Conservation (phyloP, 2,797 vertebrate genomes). For the Crypturellus tataupa region DNA sequence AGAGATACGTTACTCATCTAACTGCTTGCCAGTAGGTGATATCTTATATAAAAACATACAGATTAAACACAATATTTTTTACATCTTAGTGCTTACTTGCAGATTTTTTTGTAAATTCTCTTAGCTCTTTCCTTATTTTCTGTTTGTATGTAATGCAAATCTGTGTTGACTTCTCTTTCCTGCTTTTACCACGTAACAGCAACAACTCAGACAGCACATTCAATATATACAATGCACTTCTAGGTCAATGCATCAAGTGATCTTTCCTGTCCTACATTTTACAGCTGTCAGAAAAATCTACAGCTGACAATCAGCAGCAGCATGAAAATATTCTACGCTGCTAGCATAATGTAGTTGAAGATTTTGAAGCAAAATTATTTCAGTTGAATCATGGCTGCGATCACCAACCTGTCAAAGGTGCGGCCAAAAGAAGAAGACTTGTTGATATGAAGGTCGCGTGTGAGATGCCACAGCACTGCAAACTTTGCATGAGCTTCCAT, state of each 20-base stretch:
- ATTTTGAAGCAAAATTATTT: constrained; percentile 3
- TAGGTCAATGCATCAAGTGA: neutral
- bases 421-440: constrained; percentile 96
- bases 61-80: neutral
- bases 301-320: neutral
- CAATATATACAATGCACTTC: neutral
- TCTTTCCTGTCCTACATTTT: neutral
- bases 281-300: neutral
- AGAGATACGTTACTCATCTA: neutral
- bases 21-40: neutral
- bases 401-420: constrained; percentile 95
- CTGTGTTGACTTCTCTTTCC: neutral
- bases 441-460: constrained; percentile 95
- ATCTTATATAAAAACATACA: neutral
- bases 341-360: neutral
- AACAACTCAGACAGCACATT: neutral
- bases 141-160: neutral
- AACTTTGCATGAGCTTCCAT: constrained; percentile 97
- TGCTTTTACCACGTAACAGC: neutral
- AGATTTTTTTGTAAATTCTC: neutral
- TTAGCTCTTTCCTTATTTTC: neutral
- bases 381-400: neutral
- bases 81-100: neutral
- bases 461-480: constrained; percentile 97
- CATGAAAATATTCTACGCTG: neutral